phyloP scores from a whole-genome alignment of 2,797 vertebrate genomes.

The Picus viridis region DNA sequence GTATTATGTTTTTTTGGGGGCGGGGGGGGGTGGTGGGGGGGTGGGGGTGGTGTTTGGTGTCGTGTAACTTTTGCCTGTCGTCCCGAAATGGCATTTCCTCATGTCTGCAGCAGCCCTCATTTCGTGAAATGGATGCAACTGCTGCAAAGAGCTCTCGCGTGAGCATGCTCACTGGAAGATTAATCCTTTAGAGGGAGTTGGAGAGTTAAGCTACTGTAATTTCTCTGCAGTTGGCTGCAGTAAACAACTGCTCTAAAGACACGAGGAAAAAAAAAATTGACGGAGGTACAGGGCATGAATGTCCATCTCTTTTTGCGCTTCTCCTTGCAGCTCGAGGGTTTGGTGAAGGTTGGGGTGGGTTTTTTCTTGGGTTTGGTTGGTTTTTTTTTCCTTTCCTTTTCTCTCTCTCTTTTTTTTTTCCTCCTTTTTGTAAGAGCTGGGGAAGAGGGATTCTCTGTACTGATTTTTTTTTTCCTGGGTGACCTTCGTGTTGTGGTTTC shows the following conservation, averaged over 20 bases:
- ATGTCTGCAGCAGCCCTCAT: conserved; percentile 56
- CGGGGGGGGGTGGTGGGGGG: too few relatives aligned
- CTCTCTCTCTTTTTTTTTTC: too few relatives aligned
- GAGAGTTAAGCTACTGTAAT: conserved; percentile 71
- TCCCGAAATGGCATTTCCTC: conserved; percentile 67
- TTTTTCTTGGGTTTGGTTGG: too few relatives aligned
- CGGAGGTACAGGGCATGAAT: conserved; percentile 45
- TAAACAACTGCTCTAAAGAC: conserved; percentile 69
- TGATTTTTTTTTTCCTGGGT: conserved; percentile 13
- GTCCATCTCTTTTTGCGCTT: conserved; percentile 57
- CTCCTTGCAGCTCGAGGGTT: conserved; percentile 52
- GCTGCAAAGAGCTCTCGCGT: conserved; percentile 55
- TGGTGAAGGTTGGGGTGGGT: background rate
- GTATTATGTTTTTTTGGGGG: too few relatives aligned
- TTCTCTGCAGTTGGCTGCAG: conserved; percentile 69
- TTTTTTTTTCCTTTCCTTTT: too few relatives aligned
- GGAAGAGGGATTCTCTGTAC: conserved; percentile 30
- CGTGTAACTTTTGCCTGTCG: background rate
- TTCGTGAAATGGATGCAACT: conserved; percentile 69
- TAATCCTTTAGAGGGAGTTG: conserved; percentile 73
- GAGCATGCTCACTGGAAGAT: conserved; percentile 70
- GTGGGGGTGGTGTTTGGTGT: background rate
- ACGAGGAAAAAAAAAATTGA: conserved; percentile 61
- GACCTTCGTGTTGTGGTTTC: conserved; percentile 69
- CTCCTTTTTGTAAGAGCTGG: conserved; percentile 22